These are phyloP conservation scores for Montifringilla adamsi DNA, from an alignment of 2,113 vertebrate genomes.

Conservation along the genomic window DNA sequence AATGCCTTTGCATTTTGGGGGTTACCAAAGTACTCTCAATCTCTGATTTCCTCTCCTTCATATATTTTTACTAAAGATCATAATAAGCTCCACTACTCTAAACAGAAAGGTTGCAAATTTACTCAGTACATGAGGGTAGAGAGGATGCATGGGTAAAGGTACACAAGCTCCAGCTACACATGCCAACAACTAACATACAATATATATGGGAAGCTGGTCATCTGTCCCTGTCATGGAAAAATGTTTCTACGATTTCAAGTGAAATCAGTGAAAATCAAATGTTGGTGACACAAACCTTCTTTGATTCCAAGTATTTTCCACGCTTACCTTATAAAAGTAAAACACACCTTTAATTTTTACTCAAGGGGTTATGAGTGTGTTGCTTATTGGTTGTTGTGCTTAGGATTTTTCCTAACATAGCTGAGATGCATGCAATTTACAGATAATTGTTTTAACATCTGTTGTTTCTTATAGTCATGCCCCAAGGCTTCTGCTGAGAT, in stretches of 20 bases:
- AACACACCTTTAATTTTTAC: not conserved
- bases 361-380: not conserved
- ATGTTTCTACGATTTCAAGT: not conserved
- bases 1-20: not conserved
- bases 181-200: not conserved
- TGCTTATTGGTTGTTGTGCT: not conserved
- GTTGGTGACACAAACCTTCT: not conserved
- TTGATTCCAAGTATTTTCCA: not conserved
- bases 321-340: not conserved
- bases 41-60: not conserved
- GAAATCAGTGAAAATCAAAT: not conserved
- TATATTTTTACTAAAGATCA: not conserved
- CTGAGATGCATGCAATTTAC: not conserved
- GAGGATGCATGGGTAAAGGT: fast-evolving
- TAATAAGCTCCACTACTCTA: not conserved
- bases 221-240: not conserved
- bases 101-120: not conserved
- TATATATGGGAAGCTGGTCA: not conserved
- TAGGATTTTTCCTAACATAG: not conserved
- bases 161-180: not conserved
- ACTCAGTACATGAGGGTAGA: not conserved
- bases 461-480: not conserved
- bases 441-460: not conserved
- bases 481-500: not conserved
- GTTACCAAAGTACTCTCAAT: not conserved